These are phyloP conservation scores for Microctenopoma lineatum DNA, from an alignment of 2,797 vertebrate genomes.

Conservation along the genomic window DNA sequence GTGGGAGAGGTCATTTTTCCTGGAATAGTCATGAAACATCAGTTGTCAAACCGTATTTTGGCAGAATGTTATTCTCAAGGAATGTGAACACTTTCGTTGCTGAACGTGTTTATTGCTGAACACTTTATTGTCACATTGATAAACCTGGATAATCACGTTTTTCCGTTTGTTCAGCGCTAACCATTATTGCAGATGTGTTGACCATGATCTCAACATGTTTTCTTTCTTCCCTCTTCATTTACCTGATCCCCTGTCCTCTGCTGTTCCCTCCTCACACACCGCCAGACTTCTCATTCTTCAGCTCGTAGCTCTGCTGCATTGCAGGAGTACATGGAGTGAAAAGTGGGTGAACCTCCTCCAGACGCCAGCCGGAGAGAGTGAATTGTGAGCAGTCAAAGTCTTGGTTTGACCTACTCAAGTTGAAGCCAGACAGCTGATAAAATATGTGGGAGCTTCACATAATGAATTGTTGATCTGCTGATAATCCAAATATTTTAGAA, in stretches of 20 bases:
- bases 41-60: slow-evolving; percentile 38
- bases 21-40: slow-evolving; percentile 11
- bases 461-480: slow-evolving; percentile 44
- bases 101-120: slow-evolving; percentile 4
- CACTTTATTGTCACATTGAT: slow-evolving; percentile 8
- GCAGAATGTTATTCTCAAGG: slow-evolving; percentile 6
- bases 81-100: slow-evolving; percentile 32
- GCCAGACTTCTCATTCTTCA: slow-evolving; percentile 73
- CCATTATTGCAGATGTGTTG: slow-evolving; percentile 40
- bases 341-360: slow-evolving; percentile 71
- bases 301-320: slow-evolving; percentile 78
- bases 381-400: slow-evolving; percentile 74
- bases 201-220: slow-evolving; percentile 72
- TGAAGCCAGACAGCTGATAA: slow-evolving; percentile 59
- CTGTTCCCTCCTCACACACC: slow-evolving; percentile 50
- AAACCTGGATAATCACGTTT: slow-evolving; percentile 9
- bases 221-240: slow-evolving; percentile 62
- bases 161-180: slow-evolving; percentile 25
- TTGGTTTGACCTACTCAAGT: slow-evolving; percentile 68
- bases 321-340: slow-evolving; percentile 78
- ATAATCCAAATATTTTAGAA: slow-evolving; percentile 47
- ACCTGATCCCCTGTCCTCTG: slow-evolving; percentile 50
- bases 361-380: slow-evolving; percentile 70
- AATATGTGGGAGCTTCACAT: slow-evolving; percentile 60
- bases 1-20: not conserved